These are phyloP conservation scores for Meda fulgida DNA, from an alignment of 2,797 vertebrate species.

Conservation along the genomic window DNA sequence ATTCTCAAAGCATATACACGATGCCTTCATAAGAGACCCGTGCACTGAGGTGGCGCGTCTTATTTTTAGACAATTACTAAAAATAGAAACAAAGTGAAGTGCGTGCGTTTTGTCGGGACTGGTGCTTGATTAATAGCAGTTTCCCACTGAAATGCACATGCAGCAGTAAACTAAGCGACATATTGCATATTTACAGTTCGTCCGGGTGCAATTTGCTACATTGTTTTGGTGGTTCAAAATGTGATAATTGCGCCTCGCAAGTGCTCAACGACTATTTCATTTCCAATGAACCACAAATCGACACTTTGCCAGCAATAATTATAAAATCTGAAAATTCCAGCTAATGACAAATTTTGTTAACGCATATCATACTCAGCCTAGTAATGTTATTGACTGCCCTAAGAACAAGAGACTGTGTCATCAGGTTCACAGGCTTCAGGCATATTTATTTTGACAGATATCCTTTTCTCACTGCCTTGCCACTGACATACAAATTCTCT, in stretches of 20 bases:
- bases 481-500: slow-evolving; percentile 56
- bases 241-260: slow-evolving; percentile 1
- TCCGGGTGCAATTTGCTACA: slow-evolving; percentile 12
- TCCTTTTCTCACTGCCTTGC: slow-evolving; percentile 34
- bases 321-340: neutral
- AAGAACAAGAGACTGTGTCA: neutral
- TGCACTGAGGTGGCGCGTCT: slow-evolving; percentile 53
- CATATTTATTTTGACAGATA: slow-evolving; percentile 29
- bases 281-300: neutral
- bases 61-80: slow-evolving; percentile 65
- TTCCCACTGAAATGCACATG: slow-evolving; percentile 15
- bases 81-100: slow-evolving; percentile 60
- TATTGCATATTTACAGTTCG: slow-evolving; percentile 35
- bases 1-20: slow-evolving; percentile 52
- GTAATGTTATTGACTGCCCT: neutral
- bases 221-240: slow-evolving; percentile 12
- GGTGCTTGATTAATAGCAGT: slow-evolving; percentile 16
- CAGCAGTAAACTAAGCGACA: slow-evolving; percentile 21
- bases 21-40: slow-evolving; percentile 53
- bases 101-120: slow-evolving; percentile 40
- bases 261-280: neutral
- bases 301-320: neutral
- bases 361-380: neutral
- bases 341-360: slow-evolving; percentile 7
- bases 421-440: neutral